These are phyloP conservation scores for Pseudochaenichthys georgianus DNA, from an alignment of 2,797 vertebrate genomes.

Conservation along the genomic window DNA sequence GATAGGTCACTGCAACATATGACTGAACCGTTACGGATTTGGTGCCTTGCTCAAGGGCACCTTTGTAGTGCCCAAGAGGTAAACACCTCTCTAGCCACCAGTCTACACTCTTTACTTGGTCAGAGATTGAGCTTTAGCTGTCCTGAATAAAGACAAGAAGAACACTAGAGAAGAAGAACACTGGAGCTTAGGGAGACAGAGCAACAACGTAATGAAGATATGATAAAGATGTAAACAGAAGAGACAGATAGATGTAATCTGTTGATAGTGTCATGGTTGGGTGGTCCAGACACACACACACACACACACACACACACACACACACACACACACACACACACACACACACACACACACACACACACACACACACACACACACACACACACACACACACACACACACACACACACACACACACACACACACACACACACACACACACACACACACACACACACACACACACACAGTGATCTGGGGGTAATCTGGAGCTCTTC, in stretches of 20 bases:
- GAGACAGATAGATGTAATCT: constrained; percentile 22
- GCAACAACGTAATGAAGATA: not conserved
- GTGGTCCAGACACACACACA: constrained; percentile 24
- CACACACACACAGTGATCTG: constrained; percentile 1
- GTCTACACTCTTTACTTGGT: too few species aligned
- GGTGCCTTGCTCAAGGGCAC: too few species aligned
- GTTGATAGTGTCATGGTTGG: constrained; percentile 36
- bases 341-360: too few species aligned
- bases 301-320: constrained; percentile 17
- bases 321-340: constrained; percentile 43
- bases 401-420: constrained; percentile 17
- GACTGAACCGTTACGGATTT: too few species aligned
- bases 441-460: constrained; percentile 34
- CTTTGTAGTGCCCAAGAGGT: too few species aligned
- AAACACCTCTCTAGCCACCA: too few species aligned
- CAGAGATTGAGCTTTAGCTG: not conserved
- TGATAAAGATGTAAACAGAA: not conserved
- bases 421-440: constrained; percentile 20
- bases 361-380: too few species aligned
- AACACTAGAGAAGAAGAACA: not conserved
- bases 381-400: constrained; percentile 40
- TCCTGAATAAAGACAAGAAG: not conserved
- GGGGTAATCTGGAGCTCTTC: constrained; percentile 69
- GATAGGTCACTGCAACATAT: too few species aligned
- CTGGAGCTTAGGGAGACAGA: not conserved